Conservation (phyloP, 2,113 vertebrate species). For the Salvator merianae region DNA sequence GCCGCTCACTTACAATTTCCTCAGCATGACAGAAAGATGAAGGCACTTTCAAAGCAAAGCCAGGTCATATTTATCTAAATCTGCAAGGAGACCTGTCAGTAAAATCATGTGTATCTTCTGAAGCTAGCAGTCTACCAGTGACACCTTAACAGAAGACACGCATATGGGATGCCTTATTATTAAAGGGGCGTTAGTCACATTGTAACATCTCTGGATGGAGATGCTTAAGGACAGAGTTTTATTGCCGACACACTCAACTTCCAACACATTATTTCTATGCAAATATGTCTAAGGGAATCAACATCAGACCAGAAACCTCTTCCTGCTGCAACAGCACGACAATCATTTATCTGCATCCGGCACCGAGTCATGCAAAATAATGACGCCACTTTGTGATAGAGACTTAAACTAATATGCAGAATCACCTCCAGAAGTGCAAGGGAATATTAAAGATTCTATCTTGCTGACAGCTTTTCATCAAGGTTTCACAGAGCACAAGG, state of each 20-base stretch:
- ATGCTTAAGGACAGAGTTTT: constrained; percentile 29
- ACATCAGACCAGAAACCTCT: constrained; percentile 30
- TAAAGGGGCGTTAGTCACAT: constrained; percentile 31
- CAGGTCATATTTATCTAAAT: constrained; percentile 18
- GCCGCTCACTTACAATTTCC: not conserved
- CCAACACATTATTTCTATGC: constrained; percentile 30
- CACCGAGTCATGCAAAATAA: constrained; percentile 17
- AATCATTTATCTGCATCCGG: constrained; percentile 42
- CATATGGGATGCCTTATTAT: not conserved
- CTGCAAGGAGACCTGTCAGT: constrained; percentile 1
- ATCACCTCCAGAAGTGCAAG: constrained; percentile 46
- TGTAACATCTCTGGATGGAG: constrained; percentile 15
- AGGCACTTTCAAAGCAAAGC: not conserved
- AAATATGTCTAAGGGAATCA: constrained; percentile 31
- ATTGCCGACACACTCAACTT: constrained; percentile 42
- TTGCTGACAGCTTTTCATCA: constrained; percentile 61
- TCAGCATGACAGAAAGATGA: not conserved
- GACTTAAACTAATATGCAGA: constrained; percentile 57
- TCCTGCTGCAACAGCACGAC: not conserved
- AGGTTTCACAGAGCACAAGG: constrained; percentile 18
- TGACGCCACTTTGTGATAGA: constrained; percentile 42
- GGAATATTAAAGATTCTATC: constrained; percentile 76
- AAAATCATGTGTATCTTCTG: not conserved
- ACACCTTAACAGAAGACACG: constrained; percentile 37
- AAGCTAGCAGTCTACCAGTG: constrained; percentile 22